Percentiles rank a stretch among this genome's conserved stretches.
Evolutionary conservation across 1,140 invertebrate genomes (phyloP).

Genomic region (Cataglyphis hispanica): DNA sequence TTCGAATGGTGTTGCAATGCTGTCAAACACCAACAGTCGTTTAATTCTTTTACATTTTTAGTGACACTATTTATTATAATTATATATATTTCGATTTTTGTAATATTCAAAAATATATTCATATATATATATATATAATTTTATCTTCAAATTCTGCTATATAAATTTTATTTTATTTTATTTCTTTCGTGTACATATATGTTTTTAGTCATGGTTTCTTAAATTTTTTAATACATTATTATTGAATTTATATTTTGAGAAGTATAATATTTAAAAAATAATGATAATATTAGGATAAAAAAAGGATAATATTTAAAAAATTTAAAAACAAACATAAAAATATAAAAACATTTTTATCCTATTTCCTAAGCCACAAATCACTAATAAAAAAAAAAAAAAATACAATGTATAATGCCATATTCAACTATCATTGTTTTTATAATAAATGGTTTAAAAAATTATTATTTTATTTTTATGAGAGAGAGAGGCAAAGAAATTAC

Average conservation of each 20-base stretch:
- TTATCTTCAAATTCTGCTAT: background rate
- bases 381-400: background rate
- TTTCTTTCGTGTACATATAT: background rate
- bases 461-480: constrained; percentile 16
- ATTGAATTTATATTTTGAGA: background rate
- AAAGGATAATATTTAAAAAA: background rate
- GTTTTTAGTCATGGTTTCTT: background rate
- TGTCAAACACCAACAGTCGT: background rate
- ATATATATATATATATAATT: no score
- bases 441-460: constrained; percentile 10
- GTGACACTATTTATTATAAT: background rate
- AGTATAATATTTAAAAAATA: background rate
- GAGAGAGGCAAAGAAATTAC: background rate
- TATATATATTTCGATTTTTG: background rate
- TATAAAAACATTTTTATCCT: background rate
- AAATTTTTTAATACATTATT: background rate
- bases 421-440: background rate
- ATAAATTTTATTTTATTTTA: background rate
- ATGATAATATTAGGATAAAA: no score
- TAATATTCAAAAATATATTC: background rate
- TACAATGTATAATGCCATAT: background rate
- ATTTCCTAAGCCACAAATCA: background rate
- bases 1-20: background rate
- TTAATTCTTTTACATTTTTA: background rate
- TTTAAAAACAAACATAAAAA: background rate